These are phyloP conservation scores for Tyto alba DNA, from an alignment of 2,113 vertebrate species.

Conservation along the genomic window DNA sequence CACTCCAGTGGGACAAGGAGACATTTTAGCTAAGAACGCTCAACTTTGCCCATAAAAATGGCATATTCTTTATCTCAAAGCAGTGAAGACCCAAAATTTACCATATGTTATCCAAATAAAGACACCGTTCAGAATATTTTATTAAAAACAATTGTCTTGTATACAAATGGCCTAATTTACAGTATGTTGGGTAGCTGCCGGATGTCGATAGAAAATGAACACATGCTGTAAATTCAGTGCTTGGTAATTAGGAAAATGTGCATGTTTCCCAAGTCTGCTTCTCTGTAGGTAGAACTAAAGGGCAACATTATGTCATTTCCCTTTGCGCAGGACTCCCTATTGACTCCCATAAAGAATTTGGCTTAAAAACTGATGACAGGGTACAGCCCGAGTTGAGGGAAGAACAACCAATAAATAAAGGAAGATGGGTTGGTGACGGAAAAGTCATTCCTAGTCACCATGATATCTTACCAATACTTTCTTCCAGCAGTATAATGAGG, in stretches of 20 bases:
- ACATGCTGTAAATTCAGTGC: slow-evolving; percentile 32
- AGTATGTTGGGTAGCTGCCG: slow-evolving; percentile 16
- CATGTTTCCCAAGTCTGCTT: slow-evolving; percentile 8
- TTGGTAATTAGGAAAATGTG: slow-evolving; percentile 48
- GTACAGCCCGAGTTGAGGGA: neutral
- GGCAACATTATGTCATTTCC: slow-evolving; percentile 59
- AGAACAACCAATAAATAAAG: slow-evolving; percentile 49
- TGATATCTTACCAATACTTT: neutral
- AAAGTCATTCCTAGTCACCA: slow-evolving; percentile 6
- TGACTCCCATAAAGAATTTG: slow-evolving; percentile 36
- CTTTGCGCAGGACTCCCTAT: slow-evolving; percentile 52
- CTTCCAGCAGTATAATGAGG: neutral
- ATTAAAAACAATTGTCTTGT: slow-evolving; percentile 34
- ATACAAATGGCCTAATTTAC: neutral
- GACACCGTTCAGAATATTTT: slow-evolving; percentile 2
- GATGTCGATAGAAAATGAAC: slow-evolving; percentile 30
- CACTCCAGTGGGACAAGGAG: neutral
- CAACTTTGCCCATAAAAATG: neutral
- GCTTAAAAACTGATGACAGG: slow-evolving; percentile 37
- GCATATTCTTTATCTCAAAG: slow-evolving; percentile 8
- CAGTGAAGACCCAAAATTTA: neutral
- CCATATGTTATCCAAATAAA: neutral
- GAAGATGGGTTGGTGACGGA: neutral
- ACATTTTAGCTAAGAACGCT: neutral
- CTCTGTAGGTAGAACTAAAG: slow-evolving; percentile 50